A percentile compares a stretch with the other conserved stretches of the same genome.
These are phyloP conservation scores for Drosophila austrosaltans DNA, from an alignment of 2,888 invertebrate species.

Conservation along the genomic window DNA sequence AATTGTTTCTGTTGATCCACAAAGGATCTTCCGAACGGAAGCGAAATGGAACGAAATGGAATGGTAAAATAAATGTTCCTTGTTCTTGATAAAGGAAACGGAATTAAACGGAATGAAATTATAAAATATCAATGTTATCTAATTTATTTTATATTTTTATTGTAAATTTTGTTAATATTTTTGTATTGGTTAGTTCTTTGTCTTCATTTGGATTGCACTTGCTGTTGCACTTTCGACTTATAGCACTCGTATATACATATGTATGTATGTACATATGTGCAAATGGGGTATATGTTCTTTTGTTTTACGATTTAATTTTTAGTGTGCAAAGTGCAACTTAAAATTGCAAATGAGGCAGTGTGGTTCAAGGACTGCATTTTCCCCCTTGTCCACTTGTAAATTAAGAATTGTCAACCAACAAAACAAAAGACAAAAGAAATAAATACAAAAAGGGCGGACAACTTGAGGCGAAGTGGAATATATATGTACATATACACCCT, in stretches of 20 bases:
- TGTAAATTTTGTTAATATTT: neutral
- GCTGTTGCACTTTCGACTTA: conserved; percentile 27
- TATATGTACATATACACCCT: neutral
- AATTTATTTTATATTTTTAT: neutral
- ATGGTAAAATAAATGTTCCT: no score
- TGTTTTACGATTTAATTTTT: conserved; percentile 30
- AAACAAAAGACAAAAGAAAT: neutral
- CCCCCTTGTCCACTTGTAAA: conserved; percentile 15
- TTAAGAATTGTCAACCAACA: conserved; percentile 11
- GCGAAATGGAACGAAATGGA: no score
- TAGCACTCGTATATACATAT: neutral
- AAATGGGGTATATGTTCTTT: conserved; percentile 25
- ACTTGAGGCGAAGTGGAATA: neutral
- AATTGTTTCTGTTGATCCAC: no score
- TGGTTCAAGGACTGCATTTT: conserved; percentile 59
- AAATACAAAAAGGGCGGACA: neutral
- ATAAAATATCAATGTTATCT: no score
- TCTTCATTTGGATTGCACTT: conserved; percentile 26
- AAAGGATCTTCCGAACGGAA: no score
- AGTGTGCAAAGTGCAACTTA: conserved; percentile 47
- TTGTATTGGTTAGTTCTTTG: neutral
- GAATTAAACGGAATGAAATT: no score
- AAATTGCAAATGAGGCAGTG: conserved; percentile 27
- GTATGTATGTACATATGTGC: conserved; percentile 25
- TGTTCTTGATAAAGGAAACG: no score